Conservation (phyloP, 2,888 invertebrate genomes). For the Proisotoma minuta region DNA sequence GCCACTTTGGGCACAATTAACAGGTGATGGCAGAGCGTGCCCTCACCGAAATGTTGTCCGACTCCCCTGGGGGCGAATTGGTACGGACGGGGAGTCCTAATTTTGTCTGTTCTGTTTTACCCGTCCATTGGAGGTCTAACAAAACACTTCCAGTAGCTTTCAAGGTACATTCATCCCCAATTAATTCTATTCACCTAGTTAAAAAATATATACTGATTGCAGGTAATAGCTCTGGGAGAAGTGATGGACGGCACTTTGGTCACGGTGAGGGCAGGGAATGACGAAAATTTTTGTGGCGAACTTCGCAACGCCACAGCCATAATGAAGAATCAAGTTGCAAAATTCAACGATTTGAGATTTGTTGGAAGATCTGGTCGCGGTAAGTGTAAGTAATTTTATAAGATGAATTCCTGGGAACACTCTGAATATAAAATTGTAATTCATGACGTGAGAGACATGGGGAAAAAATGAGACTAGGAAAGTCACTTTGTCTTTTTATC, state of each 20-base stretch:
- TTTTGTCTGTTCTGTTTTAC: constrained; percentile 90
- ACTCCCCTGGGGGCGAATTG: constrained; percentile 79
- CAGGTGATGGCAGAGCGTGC: constrained; percentile 46
- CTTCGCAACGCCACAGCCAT: constrained; percentile 89
- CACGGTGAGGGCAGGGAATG: constrained; percentile 92
- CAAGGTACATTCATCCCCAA: constrained; percentile 61
- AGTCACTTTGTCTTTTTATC: too few species aligned
- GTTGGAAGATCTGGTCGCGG: constrained; percentile 98
- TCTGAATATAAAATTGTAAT: too few species aligned
- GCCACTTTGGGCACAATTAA: too few species aligned
- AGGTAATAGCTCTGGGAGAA: constrained; percentile 87
- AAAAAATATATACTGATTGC: not conserved
- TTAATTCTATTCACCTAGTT: not conserved
- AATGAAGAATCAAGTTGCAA: constrained; percentile 97
- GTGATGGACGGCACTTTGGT: constrained; percentile 94
- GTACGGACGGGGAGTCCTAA: constrained; percentile 88
- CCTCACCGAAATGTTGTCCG: constrained; percentile 64
- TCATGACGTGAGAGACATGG: too few species aligned
- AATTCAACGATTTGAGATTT: constrained; percentile 97
- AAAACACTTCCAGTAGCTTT: constrained; percentile 96
- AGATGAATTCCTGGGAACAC: too few species aligned
- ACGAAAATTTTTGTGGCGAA: constrained; percentile 96
- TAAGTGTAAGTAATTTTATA: constrained; percentile 51
- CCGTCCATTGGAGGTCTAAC: constrained; percentile 96
- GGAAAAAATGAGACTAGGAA: not conserved